A percentile compares a stretch with the other conserved stretches of the same genome.
These are phyloP conservation scores for Lagopus leucura DNA, from an alignment of 2,113 vertebrate species.

Conservation along the genomic window DNA sequence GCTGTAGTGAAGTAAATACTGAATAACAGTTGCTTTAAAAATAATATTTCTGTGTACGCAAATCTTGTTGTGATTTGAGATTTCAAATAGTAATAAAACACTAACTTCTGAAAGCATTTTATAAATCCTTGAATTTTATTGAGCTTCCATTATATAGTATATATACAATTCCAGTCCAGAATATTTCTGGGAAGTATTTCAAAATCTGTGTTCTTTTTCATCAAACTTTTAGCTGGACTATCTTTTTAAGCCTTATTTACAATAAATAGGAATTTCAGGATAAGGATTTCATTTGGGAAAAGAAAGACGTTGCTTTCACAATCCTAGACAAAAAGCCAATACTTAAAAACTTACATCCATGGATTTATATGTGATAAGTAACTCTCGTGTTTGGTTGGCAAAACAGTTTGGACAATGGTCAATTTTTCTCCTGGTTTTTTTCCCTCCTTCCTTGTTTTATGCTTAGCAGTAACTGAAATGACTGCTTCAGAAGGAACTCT, in stretches of 20 bases:
- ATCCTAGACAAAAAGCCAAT: not conserved
- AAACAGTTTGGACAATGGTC: not conserved
- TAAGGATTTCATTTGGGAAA: not conserved
- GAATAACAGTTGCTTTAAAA: not conserved
- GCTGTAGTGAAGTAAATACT: not conserved
- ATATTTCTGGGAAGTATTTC: not conserved
- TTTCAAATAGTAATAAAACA: not conserved
- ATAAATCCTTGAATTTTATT: not conserved
- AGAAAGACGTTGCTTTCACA: not conserved
- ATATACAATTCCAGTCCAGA: not conserved
- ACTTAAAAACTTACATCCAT: not conserved
- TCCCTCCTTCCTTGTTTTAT: not conserved
- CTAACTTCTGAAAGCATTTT: not conserved
- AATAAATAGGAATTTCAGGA: not conserved
- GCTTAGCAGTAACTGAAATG: not conserved
- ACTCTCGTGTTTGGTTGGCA: not conserved
- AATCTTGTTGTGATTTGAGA: not conserved
- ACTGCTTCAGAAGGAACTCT: not conserved
- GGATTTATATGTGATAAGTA: not conserved
- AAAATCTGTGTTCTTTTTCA: not conserved
- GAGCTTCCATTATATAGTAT: not conserved
- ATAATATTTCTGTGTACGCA: not conserved
- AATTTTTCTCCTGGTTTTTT: not conserved
- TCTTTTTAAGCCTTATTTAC: not conserved
- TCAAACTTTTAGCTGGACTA: not conserved